A percentile compares a stretch with the other conserved stretches of the same genome.
Evolutionary conservation across 2,888 invertebrate species (phyloP).

Genomic region (Agrotis exclamationis): DNA sequence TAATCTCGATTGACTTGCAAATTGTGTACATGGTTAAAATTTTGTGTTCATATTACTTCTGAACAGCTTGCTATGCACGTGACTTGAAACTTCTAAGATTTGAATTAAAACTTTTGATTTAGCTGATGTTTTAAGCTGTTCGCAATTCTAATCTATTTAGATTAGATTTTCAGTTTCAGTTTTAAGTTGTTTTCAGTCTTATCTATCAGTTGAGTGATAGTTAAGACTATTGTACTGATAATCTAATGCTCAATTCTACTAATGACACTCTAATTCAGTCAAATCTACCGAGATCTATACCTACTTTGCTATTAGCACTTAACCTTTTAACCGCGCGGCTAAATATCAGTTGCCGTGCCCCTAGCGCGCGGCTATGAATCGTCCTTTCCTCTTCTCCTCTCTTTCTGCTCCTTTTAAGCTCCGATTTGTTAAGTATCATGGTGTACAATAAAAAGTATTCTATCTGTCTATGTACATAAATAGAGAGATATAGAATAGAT

Average conservation of each 20-base stretch:
- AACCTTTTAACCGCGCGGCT: too few relatives aligned
- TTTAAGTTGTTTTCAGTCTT: neutral
- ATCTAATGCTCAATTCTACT: neutral
- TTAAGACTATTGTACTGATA: too few relatives aligned
- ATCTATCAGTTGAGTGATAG: neutral
- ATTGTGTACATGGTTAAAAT: constrained; percentile 19
- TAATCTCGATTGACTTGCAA: constrained; percentile 32
- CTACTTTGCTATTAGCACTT: neutral
- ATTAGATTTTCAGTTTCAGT: too few relatives aligned
- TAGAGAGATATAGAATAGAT: too few relatives aligned
- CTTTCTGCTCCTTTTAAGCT: too few relatives aligned
- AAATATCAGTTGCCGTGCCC: too few relatives aligned
- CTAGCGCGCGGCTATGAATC: too few relatives aligned
- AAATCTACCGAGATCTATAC: too few relatives aligned
- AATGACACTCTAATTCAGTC: neutral
- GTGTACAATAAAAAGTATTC: too few relatives aligned
- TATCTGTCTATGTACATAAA: too few relatives aligned
- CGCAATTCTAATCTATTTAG: neutral
- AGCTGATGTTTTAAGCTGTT: neutral
- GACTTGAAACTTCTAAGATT: neutral
- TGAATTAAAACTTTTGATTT: neutral
- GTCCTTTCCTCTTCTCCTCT: too few relatives aligned
- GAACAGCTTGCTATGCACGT: neutral
- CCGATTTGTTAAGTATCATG: too few relatives aligned
- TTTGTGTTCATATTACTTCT: constrained; percentile 15